A percentile compares a stretch with the other conserved stretches of the same genome.
These are phyloP conservation scores for Alca torda DNA, from an alignment of 2,797 vertebrate genomes.

Conservation along the genomic window DNA sequence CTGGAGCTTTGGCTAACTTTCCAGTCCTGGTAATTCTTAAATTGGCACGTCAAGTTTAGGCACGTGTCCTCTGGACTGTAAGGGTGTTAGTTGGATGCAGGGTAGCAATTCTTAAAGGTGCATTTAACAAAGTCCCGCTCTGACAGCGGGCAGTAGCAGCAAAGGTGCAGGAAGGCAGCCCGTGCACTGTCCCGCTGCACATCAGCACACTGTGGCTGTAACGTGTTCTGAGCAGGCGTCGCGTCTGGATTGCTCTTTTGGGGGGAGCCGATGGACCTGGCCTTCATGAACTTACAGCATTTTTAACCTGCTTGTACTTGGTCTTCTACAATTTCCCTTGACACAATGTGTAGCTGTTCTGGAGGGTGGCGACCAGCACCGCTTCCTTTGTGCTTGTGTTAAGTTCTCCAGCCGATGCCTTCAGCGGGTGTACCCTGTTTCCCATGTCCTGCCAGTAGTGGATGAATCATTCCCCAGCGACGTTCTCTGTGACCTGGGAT, in stretches of 20 bases:
- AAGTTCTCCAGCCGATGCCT: background rate
- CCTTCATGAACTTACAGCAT: background rate
- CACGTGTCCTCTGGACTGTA: background rate
- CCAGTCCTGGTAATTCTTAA: background rate
- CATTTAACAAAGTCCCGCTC: background rate
- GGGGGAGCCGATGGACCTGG: background rate
- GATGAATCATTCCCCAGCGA: background rate
- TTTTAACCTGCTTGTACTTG: background rate
- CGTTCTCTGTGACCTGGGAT: accelerated
- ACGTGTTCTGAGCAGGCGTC: accelerated
- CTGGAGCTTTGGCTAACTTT: background rate
- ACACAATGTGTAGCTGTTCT: accelerated
- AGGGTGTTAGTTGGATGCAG: background rate
- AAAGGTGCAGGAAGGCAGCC: background rate
- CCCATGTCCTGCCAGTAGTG: background rate
- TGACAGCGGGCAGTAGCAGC: accelerated
- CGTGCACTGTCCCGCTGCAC: accelerated
- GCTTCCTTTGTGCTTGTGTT: background rate
- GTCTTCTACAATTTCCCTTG: background rate
- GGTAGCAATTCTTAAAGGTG: background rate
- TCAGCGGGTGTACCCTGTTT: background rate
- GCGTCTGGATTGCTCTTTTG: accelerated
- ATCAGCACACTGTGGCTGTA: accelerated
- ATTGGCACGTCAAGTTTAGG: background rate
- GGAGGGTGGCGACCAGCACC: background rate